A percentile compares a stretch with the other conserved stretches of the same genome.
Evolutionary conservation across 2,113 vertebrate genomes (phyloP).

Genomic region (Plecturocebus donacophilus): DNA sequence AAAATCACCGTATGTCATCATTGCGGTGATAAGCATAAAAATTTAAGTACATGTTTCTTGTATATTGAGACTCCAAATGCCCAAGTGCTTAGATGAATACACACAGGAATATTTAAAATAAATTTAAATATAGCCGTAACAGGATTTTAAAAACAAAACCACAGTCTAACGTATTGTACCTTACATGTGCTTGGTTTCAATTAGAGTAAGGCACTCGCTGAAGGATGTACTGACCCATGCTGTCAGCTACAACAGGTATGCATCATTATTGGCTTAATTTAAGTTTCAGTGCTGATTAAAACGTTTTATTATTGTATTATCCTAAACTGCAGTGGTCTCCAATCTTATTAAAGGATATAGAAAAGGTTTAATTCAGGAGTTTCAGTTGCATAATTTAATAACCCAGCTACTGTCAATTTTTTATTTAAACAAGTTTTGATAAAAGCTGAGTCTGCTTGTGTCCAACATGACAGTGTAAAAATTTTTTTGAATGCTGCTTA

Average conservation of each 20-base stretch:
- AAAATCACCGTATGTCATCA: background rate
- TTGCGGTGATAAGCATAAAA: background rate
- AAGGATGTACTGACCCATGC: slow-evolving; percentile 73
- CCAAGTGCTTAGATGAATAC: background rate
- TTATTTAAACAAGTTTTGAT: slow-evolving; percentile 75
- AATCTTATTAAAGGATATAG: slow-evolving; percentile 79
- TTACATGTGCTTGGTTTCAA: slow-evolving; percentile 73
- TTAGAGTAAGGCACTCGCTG: slow-evolving; percentile 77
- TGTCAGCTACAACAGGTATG: slow-evolving; percentile 70
- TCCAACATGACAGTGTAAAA: slow-evolving; percentile 41
- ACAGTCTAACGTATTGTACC: slow-evolving; percentile 43
- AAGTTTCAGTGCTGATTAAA: slow-evolving; percentile 81
- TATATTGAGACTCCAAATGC: background rate
- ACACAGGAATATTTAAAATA: background rate
- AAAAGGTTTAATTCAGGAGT: slow-evolving; percentile 73
- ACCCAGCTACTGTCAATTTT: slow-evolving; percentile 57
- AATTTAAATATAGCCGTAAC: background rate
- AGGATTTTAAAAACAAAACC: background rate
- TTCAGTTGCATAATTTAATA: slow-evolving; percentile 75
- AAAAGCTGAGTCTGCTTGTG: slow-evolving; percentile 63
- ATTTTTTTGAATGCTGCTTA: slow-evolving; percentile 59
- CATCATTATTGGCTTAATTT: slow-evolving; percentile 78
- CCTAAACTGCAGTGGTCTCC: slow-evolving; percentile 81
- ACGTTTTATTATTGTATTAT: slow-evolving; percentile 80
- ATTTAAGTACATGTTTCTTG: background rate